Base-by-base conservation (phyloP, 2,113 vertebrate species). In the Pygoscelis antarcticus region DNA sequence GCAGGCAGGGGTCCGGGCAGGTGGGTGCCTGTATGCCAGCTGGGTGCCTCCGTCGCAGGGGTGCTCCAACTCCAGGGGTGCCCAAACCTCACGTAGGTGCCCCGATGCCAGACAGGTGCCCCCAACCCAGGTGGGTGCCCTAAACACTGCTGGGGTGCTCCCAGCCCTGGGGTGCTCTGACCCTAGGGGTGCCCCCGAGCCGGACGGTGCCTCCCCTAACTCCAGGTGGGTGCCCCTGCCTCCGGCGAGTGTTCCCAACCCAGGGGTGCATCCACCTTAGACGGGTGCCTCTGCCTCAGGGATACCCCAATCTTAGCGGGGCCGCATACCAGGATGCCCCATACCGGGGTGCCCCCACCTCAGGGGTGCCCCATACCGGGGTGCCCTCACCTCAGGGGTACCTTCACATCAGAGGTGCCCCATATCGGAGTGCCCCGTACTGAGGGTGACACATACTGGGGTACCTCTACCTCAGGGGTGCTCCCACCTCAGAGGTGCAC, bases 1-100 rank as follows among this genome's bases (percentile, higher is more conserved):
- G 1, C 40, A 55, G 29, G 38, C 20, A 68, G 36, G 29, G n/a
- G 44, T 32, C 7, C 1, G 0, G 23, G 38, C 55, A 64, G 3
- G 16, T 23, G 76, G 5, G n/a, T 49, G 61, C 36, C 74, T 20
- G 13, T 14, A 47, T 61, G 18, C 29, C 70, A n/a, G 16, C 4
- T 26, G 34, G 18, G 26, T 61, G 44, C 6, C 47, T 29, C 22
- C 23, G 36, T 26, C 10, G 7, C 52, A 62, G 38, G 40, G 36
- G 2, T 64, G 42, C 58, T 86, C 68, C 74, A 81, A 0, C 13
- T 70, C 62, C 69, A 88, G 60, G 30, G 27, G 16, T 89, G 64
- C 21, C 34, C 23, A 7, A n/a, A 89, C 47, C 30, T 57, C 64
- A 36, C 0, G 1, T 26, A 32, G 18, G 25, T 83, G 34, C 32